Conservation (phyloP, 2,888 invertebrate genomes). For the Ochlodes sylvanus region DNA sequence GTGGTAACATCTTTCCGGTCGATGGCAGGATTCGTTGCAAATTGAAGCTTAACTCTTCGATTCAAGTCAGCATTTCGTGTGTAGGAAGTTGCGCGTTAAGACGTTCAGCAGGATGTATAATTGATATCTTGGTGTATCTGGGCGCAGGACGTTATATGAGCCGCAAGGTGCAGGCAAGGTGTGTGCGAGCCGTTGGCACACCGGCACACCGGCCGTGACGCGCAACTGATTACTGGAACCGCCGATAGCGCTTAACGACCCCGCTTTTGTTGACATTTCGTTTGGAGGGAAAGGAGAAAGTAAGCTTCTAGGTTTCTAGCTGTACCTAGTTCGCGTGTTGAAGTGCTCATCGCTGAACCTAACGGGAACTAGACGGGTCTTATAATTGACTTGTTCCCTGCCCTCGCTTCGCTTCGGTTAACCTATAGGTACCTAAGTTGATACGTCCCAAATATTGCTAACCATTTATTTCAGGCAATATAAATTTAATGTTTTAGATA, state of each 20-base stretch:
- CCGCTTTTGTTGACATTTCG: constrained; percentile 31
- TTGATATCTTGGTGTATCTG: constrained; percentile 77
- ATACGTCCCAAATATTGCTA: too few species aligned
- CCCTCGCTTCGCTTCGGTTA: too few species aligned
- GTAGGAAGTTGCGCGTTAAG: constrained; percentile 41
- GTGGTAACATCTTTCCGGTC: constrained; percentile 73
- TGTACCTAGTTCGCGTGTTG: background rate
- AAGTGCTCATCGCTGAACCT: background rate
- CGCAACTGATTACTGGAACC: constrained; percentile 74
- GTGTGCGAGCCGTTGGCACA: constrained; percentile 70
- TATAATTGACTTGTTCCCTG: background rate
- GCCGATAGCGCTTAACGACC: constrained; percentile 36
- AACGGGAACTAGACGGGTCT: background rate
- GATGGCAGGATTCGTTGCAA: constrained; percentile 43
- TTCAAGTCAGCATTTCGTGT: constrained; percentile 37
- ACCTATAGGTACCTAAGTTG: too few species aligned
- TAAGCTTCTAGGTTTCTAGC: background rate
- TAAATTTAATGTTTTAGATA: too few species aligned
- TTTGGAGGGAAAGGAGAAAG: constrained; percentile 23
- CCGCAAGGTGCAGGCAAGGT: constrained; percentile 83
- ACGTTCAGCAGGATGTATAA: constrained; percentile 51
- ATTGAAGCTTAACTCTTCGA: background rate
- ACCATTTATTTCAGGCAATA: too few species aligned
- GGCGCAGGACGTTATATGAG: constrained; percentile 57
- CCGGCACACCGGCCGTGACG: constrained; percentile 57